Percentiles rank a stretch among this genome's conserved stretches.
Evolutionary conservation across 2,888 invertebrate species (phyloP).

Genomic region (Trissonchulus sp.): DNA sequence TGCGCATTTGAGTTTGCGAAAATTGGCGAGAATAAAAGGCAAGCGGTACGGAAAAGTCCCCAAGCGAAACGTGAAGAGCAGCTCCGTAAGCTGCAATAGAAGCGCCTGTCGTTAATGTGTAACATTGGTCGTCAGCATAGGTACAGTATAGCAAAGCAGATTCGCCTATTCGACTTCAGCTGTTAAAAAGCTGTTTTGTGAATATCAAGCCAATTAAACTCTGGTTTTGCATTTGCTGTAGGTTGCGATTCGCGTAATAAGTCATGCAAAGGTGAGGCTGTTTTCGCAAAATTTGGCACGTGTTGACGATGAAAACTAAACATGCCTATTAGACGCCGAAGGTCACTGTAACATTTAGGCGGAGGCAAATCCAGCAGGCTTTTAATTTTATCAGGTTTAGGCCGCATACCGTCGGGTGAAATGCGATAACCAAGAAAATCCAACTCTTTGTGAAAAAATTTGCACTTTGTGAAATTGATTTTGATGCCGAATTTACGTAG

Average conservation of each 20-base stretch:
- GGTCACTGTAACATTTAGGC: not conserved
- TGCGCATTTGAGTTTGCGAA: not conserved
- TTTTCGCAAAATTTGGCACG: not conserved
- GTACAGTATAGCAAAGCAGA: not conserved
- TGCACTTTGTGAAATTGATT: not conserved
- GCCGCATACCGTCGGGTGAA: not conserved
- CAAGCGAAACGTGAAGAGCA: not conserved
- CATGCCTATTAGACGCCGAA: not conserved
- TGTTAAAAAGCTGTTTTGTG: not conserved
- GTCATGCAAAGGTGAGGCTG: not conserved
- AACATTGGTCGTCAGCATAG: not conserved
- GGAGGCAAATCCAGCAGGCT: not conserved
- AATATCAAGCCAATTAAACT: not conserved
- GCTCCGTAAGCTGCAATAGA: not conserved
- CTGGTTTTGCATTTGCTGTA: not conserved
- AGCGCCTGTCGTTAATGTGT: not conserved
- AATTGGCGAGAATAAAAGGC: not conserved
- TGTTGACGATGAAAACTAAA: not conserved
- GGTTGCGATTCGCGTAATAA: not conserved
- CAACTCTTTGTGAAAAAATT: not conserved
- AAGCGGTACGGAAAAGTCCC: not conserved
- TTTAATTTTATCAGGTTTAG: not conserved
- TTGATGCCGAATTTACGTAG: not conserved
- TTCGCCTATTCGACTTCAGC: not conserved
- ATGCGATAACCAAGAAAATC: constrained; percentile 5